phyloP scores from a whole-genome alignment of 2,113 vertebrate genomes.

The Notothenia coriiceps region DNA sequence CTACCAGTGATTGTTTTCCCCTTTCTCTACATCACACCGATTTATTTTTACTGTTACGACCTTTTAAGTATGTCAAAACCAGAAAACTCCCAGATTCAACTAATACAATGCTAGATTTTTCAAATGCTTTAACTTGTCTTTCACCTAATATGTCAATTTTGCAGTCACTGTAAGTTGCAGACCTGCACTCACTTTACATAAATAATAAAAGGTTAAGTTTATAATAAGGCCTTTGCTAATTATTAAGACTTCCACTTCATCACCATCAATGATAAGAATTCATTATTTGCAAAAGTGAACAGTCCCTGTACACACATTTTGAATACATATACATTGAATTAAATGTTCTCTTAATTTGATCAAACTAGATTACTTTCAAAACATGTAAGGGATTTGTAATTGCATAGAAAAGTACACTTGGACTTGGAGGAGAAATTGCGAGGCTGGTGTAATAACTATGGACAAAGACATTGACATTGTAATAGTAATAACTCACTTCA shows the following conservation, averaged over 20 bases:
- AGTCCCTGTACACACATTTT: neutral
- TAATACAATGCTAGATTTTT: neutral
- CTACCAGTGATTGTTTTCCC: neutral
- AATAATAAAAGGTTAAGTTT: neutral
- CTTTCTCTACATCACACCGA: neutral
- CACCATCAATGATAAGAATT: neutral
- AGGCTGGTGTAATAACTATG: slow-evolving; percentile 53
- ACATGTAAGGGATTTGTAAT: slow-evolving; percentile 35
- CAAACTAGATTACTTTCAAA: slow-evolving; percentile 22
- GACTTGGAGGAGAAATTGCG: slow-evolving; percentile 36
- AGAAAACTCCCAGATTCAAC: neutral
- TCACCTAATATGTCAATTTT: neutral
- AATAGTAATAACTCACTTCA: slow-evolving; percentile 56
- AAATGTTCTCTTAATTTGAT: slow-evolving; percentile 7
- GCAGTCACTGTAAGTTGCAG: neutral
- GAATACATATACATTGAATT: neutral
- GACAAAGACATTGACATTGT: slow-evolving; percentile 56
- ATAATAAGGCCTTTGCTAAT: neutral
- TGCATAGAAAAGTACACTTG: slow-evolving; percentile 23
- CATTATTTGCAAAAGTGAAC: neutral
- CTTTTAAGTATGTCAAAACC: neutral
- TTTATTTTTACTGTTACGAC: neutral
- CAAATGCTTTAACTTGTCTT: neutral
- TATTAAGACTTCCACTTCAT: neutral
- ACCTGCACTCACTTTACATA: neutral